phyloP scores from a whole-genome alignment of 2,888 invertebrate species.

The Alviniconcha strummeri region DNA sequence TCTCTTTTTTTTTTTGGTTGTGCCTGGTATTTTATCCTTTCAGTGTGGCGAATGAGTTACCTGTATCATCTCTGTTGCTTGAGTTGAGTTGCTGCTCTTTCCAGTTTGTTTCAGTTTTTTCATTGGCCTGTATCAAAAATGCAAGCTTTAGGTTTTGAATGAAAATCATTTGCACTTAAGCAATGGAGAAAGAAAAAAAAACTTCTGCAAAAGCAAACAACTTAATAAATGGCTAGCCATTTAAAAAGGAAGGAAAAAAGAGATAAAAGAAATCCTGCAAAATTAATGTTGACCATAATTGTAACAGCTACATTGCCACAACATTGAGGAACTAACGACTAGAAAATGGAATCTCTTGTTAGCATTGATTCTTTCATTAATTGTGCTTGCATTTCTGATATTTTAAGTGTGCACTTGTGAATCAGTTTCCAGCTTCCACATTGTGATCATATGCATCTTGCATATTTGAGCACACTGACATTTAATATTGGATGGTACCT shows the following conservation, averaged over 20 bases:
- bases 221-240: no score
- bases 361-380: no score
- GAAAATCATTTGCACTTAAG: no score
- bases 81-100: constrained; percentile 13
- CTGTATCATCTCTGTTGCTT: constrained; percentile 20
- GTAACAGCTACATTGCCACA: no score
- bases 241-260: no score
- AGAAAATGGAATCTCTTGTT: no score
- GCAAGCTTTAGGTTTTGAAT: not conserved
- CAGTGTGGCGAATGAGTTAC: not conserved
- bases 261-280: no score
- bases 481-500: no score
- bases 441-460: constrained; percentile 16
- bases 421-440: constrained; percentile 11
- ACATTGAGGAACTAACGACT: no score
- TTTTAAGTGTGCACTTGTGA: constrained; percentile 6
- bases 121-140: constrained; percentile 22
- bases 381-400: constrained; percentile 25
- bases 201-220: no score
- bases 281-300: no score
- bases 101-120: constrained; percentile 2
- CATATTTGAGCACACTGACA: constrained; percentile 22
- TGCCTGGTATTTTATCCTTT: not conserved
- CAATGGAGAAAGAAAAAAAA: no score
- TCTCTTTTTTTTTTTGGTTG: constrained; percentile 21